Conservation (phyloP, 2,113 vertebrate species). For the Misgurnus mizolepis region DNA sequence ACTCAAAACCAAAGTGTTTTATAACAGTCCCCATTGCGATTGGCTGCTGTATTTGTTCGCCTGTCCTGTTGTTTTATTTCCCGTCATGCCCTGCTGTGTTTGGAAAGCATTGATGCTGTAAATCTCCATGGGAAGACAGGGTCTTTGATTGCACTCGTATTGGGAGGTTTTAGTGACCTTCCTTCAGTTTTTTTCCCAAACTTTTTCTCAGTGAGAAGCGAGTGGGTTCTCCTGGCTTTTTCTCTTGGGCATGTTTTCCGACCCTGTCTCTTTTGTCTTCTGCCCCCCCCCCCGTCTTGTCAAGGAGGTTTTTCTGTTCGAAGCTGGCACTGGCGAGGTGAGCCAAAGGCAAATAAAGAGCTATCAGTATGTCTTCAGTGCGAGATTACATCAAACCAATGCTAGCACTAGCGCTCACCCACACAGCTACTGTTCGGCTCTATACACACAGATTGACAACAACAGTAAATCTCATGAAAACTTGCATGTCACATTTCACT, state of each 20-base stretch:
- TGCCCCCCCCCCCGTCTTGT: slow-evolving; percentile 40
- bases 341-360: slow-evolving; percentile 79
- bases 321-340: slow-evolving; percentile 55
- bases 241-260: slow-evolving; percentile 68
- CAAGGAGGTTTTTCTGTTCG: slow-evolving; percentile 66
- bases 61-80: slow-evolving; percentile 54
- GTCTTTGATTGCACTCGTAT: slow-evolving; percentile 61
- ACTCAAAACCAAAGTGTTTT: too few species aligned
- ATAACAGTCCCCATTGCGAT: slow-evolving; percentile 47
- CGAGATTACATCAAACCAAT: slow-evolving; percentile 63
- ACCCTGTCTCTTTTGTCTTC: slow-evolving; percentile 54
- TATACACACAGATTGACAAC: neutral
- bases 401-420: slow-evolving; percentile 44
- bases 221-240: slow-evolving; percentile 63
- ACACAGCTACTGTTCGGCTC: slow-evolving; percentile 25
- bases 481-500: neutral
- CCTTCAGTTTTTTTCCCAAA: slow-evolving; percentile 58
- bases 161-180: slow-evolving; percentile 71
- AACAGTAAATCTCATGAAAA: neutral
- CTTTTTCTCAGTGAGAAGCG: slow-evolving; percentile 59
- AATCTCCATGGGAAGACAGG: slow-evolving; percentile 78
- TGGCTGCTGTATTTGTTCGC: slow-evolving; percentile 66
- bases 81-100: slow-evolving; percentile 60
- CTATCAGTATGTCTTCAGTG: slow-evolving; percentile 74
- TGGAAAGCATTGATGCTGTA: slow-evolving; percentile 68